Evolutionary conservation across 2,888 invertebrate species (phyloP).

Genomic region (Drosophila parthenogenetica): DNA sequence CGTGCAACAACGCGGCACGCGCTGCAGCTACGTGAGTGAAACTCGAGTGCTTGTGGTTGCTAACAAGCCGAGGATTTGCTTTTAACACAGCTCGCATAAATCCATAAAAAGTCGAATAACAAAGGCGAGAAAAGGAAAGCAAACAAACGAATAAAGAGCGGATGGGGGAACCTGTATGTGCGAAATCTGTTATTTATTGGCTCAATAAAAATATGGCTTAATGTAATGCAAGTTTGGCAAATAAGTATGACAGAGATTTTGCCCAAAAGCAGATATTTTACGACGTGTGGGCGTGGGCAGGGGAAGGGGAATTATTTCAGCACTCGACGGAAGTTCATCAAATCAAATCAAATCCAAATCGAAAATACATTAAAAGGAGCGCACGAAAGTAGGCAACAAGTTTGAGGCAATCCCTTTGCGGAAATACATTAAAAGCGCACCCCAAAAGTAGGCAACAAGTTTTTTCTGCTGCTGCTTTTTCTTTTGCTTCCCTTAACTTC

Average conservation of each 20-base stretch:
- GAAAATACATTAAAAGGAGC: conserved; percentile 19
- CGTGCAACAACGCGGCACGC: conserved; percentile 59
- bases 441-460: conserved; percentile 53
- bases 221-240: conserved; percentile 65
- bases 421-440: conserved; percentile 19
- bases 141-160: neutral
- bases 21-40: conserved; percentile 64
- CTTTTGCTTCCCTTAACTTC: neutral
- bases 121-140: conserved; percentile 37
- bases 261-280: conserved; percentile 42
- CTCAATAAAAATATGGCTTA: conserved; percentile 74
- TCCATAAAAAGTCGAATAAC: conserved; percentile 61
- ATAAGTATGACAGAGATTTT: conserved; percentile 52
- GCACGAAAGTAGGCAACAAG: conserved; percentile 49
- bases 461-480: conserved; percentile 3
- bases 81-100: conserved; percentile 43
- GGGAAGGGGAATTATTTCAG: neutral
- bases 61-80: conserved; percentile 53
- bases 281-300: conserved; percentile 6
- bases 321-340: conserved; percentile 26
- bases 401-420: conserved; percentile 15
- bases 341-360: conserved; percentile 27
- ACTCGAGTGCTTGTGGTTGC: conserved; percentile 31
- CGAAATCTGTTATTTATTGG: conserved; percentile 76
- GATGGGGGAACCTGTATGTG: conserved; percentile 17